Base-by-base conservation (phyloP, 2,797 vertebrate species). In the Sebastes hubbsi region DNA sequence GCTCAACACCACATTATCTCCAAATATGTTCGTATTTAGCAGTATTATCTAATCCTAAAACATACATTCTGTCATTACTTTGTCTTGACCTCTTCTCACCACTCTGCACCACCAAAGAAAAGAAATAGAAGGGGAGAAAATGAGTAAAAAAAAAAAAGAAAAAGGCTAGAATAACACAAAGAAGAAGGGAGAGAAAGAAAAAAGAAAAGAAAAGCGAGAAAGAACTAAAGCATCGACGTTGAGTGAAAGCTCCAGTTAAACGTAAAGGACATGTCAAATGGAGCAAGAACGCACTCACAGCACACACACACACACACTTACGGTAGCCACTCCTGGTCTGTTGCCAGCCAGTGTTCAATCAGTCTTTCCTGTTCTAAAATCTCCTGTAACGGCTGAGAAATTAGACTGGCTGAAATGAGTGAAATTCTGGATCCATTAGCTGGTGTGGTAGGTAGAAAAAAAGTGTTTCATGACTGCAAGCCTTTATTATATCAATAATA, bases 261-360 rank as follows among this genome's bases (percentile, higher is more conserved):
- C 4, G 34, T 75, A 63, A 82, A 81, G 69, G 81, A 86, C 85
- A 16, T 34, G 84, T 90, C 81, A 86, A 91, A 89, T 89, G 82
- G 81, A 88, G 83, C 83, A 30, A 24, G 77, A 38, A 84, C 61
- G 64, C 46, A 29, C 75, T 66, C 64, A 6, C 18, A 34, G 8
- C 25, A 71, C 66, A 68, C 6, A 2, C 66, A 67, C 4, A 3
- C 61, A 61, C 46, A 77, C 46, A 61, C 64, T 60, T 68, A 73
- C 61, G 22, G 83, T 83, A 84, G 87, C 79, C 2, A 5, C 61
- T n/a, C 20, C 46, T 83, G 83, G 87, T 58, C 56, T 5, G 8
- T 71, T 42, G 72, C 87, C 87, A 89, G 85, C 38, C 67, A 30
- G 56, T 2, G 77, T 68, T 90, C 79, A 86, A 81, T 86, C 80